Percentiles rank a stretch among this genome's conserved stretches.
These are phyloP conservation scores for Xenops minutus DNA, from an alignment of 2,797 vertebrate species.

Conservation along the genomic window DNA sequence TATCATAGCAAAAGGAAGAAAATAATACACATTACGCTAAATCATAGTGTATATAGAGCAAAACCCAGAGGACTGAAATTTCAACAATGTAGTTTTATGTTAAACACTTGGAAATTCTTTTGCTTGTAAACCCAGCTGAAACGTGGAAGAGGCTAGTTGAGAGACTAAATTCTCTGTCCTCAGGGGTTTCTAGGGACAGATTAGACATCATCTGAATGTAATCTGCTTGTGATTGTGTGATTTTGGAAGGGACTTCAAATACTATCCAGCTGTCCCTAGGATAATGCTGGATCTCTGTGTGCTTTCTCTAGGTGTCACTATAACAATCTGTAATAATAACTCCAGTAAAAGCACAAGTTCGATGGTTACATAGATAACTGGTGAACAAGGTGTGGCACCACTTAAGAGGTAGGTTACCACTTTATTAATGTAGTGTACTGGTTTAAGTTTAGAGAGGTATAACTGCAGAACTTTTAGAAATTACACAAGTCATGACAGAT, in stretches of 20 bases:
- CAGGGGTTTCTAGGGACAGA: not conserved
- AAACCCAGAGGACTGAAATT: not conserved
- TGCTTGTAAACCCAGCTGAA: not conserved
- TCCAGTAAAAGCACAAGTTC: not conserved
- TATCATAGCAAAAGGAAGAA: not conserved
- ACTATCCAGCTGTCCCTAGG: not conserved
- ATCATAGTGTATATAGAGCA: not conserved
- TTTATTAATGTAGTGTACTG: not conserved
- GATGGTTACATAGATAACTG: not conserved
- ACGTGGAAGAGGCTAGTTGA: not conserved
- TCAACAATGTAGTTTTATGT: not conserved
- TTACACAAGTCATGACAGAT: not conserved
- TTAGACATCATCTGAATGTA: not conserved
- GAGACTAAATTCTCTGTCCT: not conserved
- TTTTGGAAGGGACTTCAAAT: not conserved
- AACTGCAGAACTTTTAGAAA: not conserved
- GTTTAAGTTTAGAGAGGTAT: not conserved
- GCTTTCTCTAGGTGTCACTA: slow-evolving; percentile 32
- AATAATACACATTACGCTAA: not conserved
- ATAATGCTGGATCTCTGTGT: not conserved
- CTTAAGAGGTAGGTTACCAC: not conserved
- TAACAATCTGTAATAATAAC: not conserved
- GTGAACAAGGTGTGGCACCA: not conserved
- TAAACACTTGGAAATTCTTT: not conserved
- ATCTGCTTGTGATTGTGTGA: not conserved